Percentiles rank a stretch among this genome's conserved stretches.
Conservation (phyloP, 2,113 vertebrate species). For the Malaclemys terrapin region DNA sequence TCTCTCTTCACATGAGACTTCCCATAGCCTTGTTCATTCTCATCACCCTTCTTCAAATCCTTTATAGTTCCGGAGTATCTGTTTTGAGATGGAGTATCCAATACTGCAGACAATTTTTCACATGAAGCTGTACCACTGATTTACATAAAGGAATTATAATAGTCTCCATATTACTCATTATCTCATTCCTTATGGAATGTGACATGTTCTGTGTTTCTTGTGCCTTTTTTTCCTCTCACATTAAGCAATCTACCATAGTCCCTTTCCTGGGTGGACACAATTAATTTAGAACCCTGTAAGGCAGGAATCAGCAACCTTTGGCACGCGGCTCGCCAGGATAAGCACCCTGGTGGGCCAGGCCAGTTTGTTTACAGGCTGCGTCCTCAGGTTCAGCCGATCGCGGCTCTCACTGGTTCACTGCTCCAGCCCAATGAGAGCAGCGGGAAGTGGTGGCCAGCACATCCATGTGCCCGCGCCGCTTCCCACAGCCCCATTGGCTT, state of each 20-base stretch:
- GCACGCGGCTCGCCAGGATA: too few species aligned
- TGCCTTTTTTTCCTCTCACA: not conserved
- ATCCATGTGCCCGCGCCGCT: too few species aligned
- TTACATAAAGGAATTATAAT: not conserved
- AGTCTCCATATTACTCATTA: not conserved
- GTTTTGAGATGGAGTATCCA: not conserved
- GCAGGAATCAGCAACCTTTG: too few species aligned
- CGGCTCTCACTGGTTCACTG: too few species aligned
- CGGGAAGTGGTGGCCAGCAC: too few species aligned
- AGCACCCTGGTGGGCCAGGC: too few species aligned
- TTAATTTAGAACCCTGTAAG: not conserved
- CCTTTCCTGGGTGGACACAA: not conserved
- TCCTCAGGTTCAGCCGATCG: too few species aligned
- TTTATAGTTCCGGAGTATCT: not conserved
- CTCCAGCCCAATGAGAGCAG: too few species aligned
- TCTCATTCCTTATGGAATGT: not conserved
- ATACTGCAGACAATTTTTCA: not conserved
- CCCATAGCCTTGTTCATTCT: not conserved
- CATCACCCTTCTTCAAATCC: not conserved
- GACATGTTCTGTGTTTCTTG: not conserved
- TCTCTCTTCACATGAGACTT: not conserved
- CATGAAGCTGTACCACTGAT: not conserved
- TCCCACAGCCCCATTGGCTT: too few species aligned
- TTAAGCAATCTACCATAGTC: not conserved
- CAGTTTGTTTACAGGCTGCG: too few species aligned